phyloP scores from a whole-genome alignment of 1,140 invertebrate genomes.

The Zaprionus ornatus region DNA sequence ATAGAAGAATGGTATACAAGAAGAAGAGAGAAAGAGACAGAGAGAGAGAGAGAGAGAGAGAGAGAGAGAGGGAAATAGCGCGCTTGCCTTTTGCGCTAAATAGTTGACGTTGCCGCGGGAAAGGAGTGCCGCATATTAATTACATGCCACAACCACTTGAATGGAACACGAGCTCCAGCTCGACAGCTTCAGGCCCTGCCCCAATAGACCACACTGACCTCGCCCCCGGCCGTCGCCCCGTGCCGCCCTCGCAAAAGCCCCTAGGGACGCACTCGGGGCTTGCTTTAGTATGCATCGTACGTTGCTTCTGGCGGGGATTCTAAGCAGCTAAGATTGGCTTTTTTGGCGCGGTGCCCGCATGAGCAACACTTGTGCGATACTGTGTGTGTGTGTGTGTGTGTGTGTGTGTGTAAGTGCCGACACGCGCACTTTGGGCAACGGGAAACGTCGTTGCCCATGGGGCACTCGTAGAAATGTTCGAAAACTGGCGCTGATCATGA shows the following conservation, averaged over 20 bases:
- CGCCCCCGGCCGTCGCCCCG: background rate
- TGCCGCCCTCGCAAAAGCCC: background rate
- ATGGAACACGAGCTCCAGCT: constrained; percentile 46
- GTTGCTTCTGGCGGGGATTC: constrained; percentile 13
- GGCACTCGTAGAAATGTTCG: constrained; percentile 11
- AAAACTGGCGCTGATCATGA: constrained; percentile 42
- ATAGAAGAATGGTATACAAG: background rate
- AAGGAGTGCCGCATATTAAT: constrained; percentile 79
- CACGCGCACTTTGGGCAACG: constrained; percentile 51
- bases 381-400: background rate
- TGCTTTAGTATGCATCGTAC: constrained; percentile 57
- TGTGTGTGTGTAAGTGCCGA: constrained; percentile 40
- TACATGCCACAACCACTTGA: constrained; percentile 61
- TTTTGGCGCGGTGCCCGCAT: constrained; percentile 54
- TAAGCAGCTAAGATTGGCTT: constrained; percentile 7
- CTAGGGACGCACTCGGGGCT: background rate
- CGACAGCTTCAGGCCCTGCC: constrained; percentile 26
- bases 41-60: background rate
- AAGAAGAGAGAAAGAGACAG: background rate
- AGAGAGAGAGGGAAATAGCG: background rate
- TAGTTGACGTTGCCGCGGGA: constrained; percentile 39
- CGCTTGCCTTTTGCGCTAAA: constrained; percentile 57
- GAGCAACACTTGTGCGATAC: constrained; percentile 20
- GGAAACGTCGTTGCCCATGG: constrained; percentile 38
- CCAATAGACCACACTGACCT: constrained; percentile 1